phyloP scores from a whole-genome alignment of 2,113 vertebrate genomes.

The Seriola quinqueradiata region DNA sequence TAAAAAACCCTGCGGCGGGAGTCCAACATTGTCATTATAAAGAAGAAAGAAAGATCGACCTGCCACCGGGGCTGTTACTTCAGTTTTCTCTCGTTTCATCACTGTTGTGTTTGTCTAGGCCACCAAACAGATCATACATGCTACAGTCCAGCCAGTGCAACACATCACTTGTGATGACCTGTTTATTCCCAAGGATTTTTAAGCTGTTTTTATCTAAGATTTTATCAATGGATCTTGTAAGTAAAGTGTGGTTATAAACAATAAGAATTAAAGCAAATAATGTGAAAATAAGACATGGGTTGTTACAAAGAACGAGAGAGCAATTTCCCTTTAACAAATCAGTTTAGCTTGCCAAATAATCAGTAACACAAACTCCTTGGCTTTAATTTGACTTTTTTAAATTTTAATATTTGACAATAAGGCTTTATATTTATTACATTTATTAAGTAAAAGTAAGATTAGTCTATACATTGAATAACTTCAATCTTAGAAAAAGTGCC shows the following conservation, averaged over 20 bases:
- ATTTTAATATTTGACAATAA: too few species aligned
- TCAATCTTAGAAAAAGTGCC: constrained; percentile 5
- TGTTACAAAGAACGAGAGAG: too few species aligned
- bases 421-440: not conserved
- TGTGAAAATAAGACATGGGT: not conserved
- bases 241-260: too few species aligned
- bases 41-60: not conserved
- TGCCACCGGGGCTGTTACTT: not conserved
- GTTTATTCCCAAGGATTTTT: not conserved
- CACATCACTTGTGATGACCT: not conserved
- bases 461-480: not conserved
- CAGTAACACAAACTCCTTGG: too few species aligned
- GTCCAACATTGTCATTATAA: not conserved
- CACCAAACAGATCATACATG: not conserved
- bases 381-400: too few species aligned
- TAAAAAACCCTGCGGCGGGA: not conserved
- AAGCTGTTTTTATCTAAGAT: not conserved
- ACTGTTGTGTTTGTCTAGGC: too few species aligned
- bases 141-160: not conserved
- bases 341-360: too few species aligned
- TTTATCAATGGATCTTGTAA: not conserved
- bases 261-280: not conserved
- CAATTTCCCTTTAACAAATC: too few species aligned
- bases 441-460: too few species aligned
- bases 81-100: not conserved